These are phyloP conservation scores for Ammospiza nelsoni DNA, from an alignment of 2,113 vertebrate genomes.

Conservation along the genomic window DNA sequence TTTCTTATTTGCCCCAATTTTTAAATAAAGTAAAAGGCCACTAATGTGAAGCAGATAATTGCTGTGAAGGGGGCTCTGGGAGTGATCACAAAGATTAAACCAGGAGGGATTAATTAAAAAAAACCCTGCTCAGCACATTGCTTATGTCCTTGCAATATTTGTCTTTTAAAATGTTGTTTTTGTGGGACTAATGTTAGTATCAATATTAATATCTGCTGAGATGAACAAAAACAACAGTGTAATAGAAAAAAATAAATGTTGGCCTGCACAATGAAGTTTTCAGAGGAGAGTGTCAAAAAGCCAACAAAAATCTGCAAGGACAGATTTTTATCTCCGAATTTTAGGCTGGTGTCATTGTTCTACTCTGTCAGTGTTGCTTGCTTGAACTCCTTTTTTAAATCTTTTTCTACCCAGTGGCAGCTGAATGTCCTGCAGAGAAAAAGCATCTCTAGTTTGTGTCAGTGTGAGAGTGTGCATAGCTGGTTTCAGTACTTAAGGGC, in stretches of 20 bases:
- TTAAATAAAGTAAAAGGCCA: neutral
- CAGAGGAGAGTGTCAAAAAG: slow-evolving; percentile 29
- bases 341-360: neutral
- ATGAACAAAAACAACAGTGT: slow-evolving; percentile 39
- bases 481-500: neutral
- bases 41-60: neutral
- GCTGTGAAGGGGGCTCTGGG: neutral
- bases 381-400: neutral
- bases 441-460: neutral
- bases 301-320: neutral
- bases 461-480: neutral
- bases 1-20: neutral
- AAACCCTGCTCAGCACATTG: neutral
- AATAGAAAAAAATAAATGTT: slow-evolving; percentile 57
- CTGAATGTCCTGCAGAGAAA: neutral
- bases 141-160: neutral
- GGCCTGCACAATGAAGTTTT: slow-evolving; percentile 41
- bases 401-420: neutral
- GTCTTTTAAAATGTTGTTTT: neutral
- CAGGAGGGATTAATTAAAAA: neutral
- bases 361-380: neutral
- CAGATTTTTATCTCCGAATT: neutral
- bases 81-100: neutral
- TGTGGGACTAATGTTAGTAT: neutral
- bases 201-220: slow-evolving; percentile 16